Base-by-base conservation (phyloP, 1,140 invertebrate species). In the Lithobius niger region DNA sequence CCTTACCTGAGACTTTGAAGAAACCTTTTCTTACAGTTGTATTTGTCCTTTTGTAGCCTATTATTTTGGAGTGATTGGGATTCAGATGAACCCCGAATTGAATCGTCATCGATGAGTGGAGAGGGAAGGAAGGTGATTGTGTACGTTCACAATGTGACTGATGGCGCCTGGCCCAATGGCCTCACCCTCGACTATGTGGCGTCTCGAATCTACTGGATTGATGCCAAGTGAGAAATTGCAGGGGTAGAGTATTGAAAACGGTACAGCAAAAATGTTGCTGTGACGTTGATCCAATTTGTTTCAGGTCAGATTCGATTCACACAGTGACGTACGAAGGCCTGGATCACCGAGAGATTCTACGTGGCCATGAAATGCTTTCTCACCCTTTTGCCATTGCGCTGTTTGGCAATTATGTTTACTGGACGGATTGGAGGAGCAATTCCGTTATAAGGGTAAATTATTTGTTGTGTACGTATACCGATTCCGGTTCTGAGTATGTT, bases 231-330 rank as follows among this genome's bases (percentile, higher is more conserved):
- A 48, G 60, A 60, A n/a, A n/a, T n/a, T n/a, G n/a, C n/a, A n/a
- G n/a, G n/a, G n/a, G n/a, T n/a, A n/a, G n/a, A n/a, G n/a, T n/a
- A n/a, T n/a, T n/a, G n/a, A n/a, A n/a, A n/a, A n/a, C n/a, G n/a
- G n/a, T n/a, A n/a, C n/a, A n/a, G n/a, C n/a, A n/a, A n/a, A n/a
- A n/a, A n/a, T n/a, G n/a, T n/a, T n/a, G n/a, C n/a, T n/a, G n/a
- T n/a, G n/a, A n/a, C n/a, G n/a, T n/a, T n/a, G n/a, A n/a, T n/a
- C n/a, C n/a, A n/a, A n/a, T n/a, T n/a, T n/a, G n/a, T n/a, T 59
- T 3, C 62, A 83, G 84, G 61, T 85, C 85, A 0, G 85, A 91
- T 70, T 86, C 87, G 0, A 84, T 93, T 47, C 86, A 88, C 69
- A 86, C 85, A 15, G 79, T 81, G 0, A 77, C 66, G 10, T 82